A percentile compares a stretch with the other conserved stretches of the same genome.
Conservation (phyloP, 2,113 vertebrate genomes). For the Picathartes gymnocephalus region DNA sequence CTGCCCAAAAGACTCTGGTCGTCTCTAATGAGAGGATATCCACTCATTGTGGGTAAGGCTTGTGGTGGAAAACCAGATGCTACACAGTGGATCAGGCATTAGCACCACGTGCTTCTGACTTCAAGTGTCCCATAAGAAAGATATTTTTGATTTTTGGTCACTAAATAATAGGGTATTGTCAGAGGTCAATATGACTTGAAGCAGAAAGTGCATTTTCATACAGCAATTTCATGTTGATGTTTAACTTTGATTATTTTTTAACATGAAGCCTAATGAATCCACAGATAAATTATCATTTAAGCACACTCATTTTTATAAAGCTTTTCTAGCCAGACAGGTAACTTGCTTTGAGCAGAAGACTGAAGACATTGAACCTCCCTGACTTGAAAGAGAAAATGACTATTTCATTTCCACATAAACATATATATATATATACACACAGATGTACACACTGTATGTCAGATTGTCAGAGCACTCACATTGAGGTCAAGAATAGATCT, state of each 20-base stretch:
- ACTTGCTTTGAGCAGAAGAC: background rate
- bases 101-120: background rate
- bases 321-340: background rate
- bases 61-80: background rate
- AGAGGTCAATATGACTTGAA: background rate
- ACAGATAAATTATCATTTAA: background rate
- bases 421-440: background rate
- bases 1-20: background rate
- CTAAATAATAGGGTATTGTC: background rate
- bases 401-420: background rate
- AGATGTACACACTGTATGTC: background rate
- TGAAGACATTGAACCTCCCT: background rate
- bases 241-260: constrained; percentile 1
- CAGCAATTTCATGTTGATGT: background rate
- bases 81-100: background rate
- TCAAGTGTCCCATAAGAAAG: background rate
- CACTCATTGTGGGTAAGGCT: background rate
- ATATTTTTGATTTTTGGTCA: background rate
- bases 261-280: background rate
- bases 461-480: background rate
- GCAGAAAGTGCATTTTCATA: background rate
- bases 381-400: background rate
- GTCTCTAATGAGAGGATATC: constrained; percentile 22
- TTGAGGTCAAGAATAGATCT: background rate
- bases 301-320: background rate